phyloP scores from a whole-genome alignment of 2,888 invertebrate genomes.

The Melanargia galathea region DNA sequence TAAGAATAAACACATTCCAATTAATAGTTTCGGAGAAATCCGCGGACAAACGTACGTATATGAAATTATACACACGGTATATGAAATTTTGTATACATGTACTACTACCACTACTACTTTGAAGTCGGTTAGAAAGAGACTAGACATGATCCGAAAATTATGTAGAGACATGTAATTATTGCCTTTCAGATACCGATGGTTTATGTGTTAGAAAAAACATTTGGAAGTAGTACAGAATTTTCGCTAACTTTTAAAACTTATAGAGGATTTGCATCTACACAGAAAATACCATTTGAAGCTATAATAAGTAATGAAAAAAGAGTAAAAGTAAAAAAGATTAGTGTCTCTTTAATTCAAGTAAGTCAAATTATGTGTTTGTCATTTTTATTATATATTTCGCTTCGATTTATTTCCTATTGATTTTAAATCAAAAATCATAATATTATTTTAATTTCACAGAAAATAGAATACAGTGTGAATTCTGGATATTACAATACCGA shows the following conservation, averaged over 20 bases:
- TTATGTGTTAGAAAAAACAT: conserved; percentile 56
- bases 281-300: conserved; percentile 61
- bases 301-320: conserved; percentile 60
- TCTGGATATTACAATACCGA: conserved; percentile 62
- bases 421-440: background rate
- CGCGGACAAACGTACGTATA: no score
- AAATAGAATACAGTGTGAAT: conserved; percentile 57
- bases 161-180: no score
- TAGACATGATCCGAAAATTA: no score
- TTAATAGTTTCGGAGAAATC: no score
- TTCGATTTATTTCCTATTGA: background rate
- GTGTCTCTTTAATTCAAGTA: conserved; percentile 61
- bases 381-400: background rate
- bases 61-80: no score
- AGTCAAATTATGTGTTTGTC: conserved; percentile 24
- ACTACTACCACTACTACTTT: no score
- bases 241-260: conserved; percentile 60
- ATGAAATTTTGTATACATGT: no score
- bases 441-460: conserved; percentile 52
- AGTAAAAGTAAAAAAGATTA: conserved; percentile 58
- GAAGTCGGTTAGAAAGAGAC: no score
- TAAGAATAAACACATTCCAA: no score
- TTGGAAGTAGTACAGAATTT: conserved; percentile 54
- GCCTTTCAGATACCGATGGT: conserved; percentile 56
- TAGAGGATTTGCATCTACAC: conserved; percentile 59